Evolutionary conservation across 1,140 invertebrate species (phyloP).

Genomic region (Trichomalopsis sarcophagae): DNA sequence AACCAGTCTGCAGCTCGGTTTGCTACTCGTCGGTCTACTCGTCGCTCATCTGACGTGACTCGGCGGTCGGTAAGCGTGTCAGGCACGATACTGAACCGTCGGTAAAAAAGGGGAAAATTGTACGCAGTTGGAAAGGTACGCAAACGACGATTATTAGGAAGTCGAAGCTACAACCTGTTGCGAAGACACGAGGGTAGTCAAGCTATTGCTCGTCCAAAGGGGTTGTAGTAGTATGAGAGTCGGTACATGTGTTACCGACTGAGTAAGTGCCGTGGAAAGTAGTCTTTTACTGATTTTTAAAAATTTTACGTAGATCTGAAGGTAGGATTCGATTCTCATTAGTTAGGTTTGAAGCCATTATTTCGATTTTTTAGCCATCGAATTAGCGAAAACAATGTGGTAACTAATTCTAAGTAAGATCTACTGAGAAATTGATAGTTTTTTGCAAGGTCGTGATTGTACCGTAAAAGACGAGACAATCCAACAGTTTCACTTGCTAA

Average conservation of each 20-base stretch:
- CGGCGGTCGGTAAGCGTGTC: neutral
- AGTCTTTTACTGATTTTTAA: conserved; percentile 2
- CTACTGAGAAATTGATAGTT: no score
- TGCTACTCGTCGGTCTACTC: conserved; percentile 52
- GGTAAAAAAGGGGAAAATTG: neutral
- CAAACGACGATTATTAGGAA: neutral
- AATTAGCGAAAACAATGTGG: no score
- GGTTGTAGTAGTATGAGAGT: neutral
- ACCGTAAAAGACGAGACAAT: no score
- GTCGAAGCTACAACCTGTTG: neutral
- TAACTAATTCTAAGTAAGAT: no score
- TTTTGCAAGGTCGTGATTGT: no score
- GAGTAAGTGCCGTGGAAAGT: conserved; percentile 28
- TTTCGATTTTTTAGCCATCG: neutral
- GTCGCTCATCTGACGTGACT: conserved; percentile 65
- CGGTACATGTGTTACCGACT: conserved; percentile 2
- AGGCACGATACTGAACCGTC: neutral
- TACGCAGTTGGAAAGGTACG: conserved; percentile 31
- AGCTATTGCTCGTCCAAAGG: neutral
- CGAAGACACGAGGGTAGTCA: neutral
- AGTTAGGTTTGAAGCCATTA: conserved; percentile 14
- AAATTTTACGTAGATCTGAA: conserved; percentile 9
- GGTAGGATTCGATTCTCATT: neutral
- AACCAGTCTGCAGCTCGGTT: conserved; percentile 52
- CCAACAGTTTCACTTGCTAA: no score